These are phyloP conservation scores for Ageneiosus marmoratus DNA, from an alignment of 2,113 vertebrate species.

Conservation along the genomic window DNA sequence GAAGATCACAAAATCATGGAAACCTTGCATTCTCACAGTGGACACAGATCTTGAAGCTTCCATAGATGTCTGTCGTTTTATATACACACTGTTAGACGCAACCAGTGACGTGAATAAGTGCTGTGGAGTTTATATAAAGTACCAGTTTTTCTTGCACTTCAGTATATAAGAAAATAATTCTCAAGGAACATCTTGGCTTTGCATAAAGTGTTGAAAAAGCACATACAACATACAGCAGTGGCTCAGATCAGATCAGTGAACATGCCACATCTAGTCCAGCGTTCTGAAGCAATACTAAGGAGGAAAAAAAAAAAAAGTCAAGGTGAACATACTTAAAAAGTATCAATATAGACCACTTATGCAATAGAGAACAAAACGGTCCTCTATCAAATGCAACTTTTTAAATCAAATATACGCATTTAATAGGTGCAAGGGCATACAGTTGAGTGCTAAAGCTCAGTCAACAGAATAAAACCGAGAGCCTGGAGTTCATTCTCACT, in stretches of 20 bases:
- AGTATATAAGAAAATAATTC: neutral
- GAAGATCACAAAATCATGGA: too few species aligned
- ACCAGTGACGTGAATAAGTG: too few species aligned
- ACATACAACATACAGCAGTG: neutral
- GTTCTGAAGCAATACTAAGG: neutral
- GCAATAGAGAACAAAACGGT: neutral
- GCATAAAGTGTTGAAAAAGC: neutral
- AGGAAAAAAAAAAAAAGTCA: neutral
- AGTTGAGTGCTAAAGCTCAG: constrained; percentile 10
- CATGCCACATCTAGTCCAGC: neutral
- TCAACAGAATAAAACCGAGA: constrained; percentile 10
- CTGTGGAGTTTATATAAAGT: too few species aligned
- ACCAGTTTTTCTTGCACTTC: too few species aligned
- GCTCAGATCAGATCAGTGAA: neutral
- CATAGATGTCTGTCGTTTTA: too few species aligned
- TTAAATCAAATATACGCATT: neutral
- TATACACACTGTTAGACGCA: too few species aligned
- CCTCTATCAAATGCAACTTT: neutral
- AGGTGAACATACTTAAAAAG: neutral
- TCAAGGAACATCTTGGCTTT: neutral
- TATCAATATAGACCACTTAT: neutral
- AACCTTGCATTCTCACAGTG: too few species aligned
- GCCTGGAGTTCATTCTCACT: neutral
- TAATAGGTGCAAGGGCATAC: neutral
- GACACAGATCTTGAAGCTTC: too few species aligned